These are phyloP conservation scores for Mythimna albipuncta DNA, from an alignment of 2,888 invertebrate species.

Conservation along the genomic window DNA sequence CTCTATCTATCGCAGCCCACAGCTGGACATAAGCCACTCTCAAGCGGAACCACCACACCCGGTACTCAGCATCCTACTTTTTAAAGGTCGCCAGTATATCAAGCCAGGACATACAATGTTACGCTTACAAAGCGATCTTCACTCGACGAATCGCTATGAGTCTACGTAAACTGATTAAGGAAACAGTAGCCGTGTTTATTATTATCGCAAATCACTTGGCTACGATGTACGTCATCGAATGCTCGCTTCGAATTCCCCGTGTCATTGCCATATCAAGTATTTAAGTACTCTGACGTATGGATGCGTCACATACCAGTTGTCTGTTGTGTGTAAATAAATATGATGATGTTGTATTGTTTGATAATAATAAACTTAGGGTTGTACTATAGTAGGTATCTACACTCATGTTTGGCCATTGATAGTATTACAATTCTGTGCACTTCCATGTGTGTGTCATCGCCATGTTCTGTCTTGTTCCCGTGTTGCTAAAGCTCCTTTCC, in stretches of 20 bases:
- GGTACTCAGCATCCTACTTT: no score
- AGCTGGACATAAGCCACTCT: no score
- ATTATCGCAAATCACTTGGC: not conserved
- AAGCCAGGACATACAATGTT: not conserved
- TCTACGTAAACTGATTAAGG: constrained; percentile 4
- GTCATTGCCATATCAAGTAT: constrained; percentile 34
- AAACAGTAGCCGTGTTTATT: constrained; percentile 23
- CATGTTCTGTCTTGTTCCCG: not conserved
- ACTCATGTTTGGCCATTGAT: not conserved
- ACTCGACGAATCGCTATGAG: not conserved
- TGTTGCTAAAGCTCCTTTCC: not conserved
- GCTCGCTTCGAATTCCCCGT: constrained; percentile 17
- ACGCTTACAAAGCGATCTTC: not conserved
- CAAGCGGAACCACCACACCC: no score
- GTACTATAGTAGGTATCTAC: not conserved
- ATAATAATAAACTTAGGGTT: constrained; percentile 13
- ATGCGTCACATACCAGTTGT: constrained; percentile 8
- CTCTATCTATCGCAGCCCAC: no score
- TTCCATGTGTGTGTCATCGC: not conserved
- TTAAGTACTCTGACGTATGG: constrained; percentile 27
- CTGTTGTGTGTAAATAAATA: constrained; percentile 27
- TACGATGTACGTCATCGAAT: constrained; percentile 9
- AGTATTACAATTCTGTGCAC: no score
- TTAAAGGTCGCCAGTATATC: not conserved
- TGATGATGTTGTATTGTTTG: not conserved